phyloP scores from a whole-genome alignment of 2,888 invertebrate genomes.

The Disparrhopalites patrizii region DNA sequence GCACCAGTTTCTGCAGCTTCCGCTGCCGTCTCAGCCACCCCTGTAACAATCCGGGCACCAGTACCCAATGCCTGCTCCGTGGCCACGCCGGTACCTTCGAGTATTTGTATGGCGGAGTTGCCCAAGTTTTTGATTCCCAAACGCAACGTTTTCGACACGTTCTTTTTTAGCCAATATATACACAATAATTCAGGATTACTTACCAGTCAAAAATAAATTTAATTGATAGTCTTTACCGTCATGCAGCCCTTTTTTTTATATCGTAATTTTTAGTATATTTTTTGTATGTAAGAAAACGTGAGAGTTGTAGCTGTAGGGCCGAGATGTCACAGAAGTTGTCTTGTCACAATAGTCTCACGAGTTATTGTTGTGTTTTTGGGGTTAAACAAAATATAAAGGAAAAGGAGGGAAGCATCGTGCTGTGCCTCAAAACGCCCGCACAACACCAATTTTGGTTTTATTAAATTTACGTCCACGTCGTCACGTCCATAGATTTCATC shows the following conservation, averaged over 20 bases:
- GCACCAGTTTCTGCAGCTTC: constrained; percentile 48
- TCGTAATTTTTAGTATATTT: no score
- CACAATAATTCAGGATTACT: constrained; percentile 21
- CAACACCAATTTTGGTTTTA: no score
- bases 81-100: constrained; percentile 48
- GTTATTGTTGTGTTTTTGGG: no score
- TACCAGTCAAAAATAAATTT: constrained; percentile 20
- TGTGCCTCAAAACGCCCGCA: no score
- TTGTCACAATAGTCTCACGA: no score
- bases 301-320: no score
- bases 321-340: no score
- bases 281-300: no score
- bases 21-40: constrained; percentile 48
- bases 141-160: constrained; percentile 47
- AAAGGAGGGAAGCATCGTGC: no score
- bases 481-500: no score
- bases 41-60: constrained; percentile 48
- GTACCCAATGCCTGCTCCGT: constrained; percentile 48
- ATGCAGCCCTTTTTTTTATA: not conserved
- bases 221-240: not conserved
- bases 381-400: no score
- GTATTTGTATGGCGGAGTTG: constrained; percentile 48
- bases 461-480: no score
- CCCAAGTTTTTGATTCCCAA: constrained; percentile 48
- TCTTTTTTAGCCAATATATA: constrained; percentile 34